Evolutionary conservation across 2,113 vertebrate species (phyloP), one percentile per base, ranked within the genome.

Genomic region (Phyllostomus discolor): DNA sequence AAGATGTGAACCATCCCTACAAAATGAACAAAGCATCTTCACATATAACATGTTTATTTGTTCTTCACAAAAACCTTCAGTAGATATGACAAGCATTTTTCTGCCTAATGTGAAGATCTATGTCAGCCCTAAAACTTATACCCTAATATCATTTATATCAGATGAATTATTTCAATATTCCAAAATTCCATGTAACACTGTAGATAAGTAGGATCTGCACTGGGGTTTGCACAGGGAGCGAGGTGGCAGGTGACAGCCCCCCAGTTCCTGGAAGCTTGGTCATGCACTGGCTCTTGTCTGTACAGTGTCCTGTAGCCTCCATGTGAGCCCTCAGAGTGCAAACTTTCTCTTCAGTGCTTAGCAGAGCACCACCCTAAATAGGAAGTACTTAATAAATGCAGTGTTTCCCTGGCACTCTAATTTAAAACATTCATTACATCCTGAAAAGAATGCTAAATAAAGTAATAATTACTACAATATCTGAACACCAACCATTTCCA

Each of bases 21-120:
- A 17, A 91, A 66, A 75, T n/a, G 52, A 78, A 84, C 46, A 69
- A 90, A 80, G 1, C 41, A 73, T 70, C 50, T 35, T 73, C 52
- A 35, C 22, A 62, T 54, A 50, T 10, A n/a, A 33, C 1, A 35
- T 43, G 54, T 54, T 86, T 19, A 67, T 59, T n/a, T 38, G 48
- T 52, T 52, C 66, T 62, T 90, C 35, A 64, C 67, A 83, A 62
- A 33, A 88, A 84, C 14, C 52, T 24, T 93, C 67, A 75, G 11
- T 35, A 88, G 19, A 70, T 50, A 52, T 1, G 31, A 70, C 15
- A 84, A 72, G 24, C 22, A 54, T 52, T 93, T 93, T 95, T 75
- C 84, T 84, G 52, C 8, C 24, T 95, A 90, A 86, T 70, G 38
- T 46, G 85, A 89, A 94, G 28, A 88, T 90, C 46, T 90, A 41